Evolutionary conservation across 2,888 invertebrate genomes (phyloP).

Genomic region (Neoaliturus tenellus): DNA sequence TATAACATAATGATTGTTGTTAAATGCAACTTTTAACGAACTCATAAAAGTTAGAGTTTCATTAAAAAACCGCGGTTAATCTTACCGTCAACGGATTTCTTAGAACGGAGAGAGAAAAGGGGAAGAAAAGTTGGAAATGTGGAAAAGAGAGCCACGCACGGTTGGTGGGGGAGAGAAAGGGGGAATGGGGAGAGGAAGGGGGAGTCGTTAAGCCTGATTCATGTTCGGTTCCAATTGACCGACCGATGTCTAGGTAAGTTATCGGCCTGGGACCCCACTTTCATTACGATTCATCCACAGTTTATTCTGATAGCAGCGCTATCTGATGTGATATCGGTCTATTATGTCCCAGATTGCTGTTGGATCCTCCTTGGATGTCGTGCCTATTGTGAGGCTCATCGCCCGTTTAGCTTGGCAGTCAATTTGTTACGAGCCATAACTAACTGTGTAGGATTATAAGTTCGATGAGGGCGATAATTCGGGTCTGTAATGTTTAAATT

Average conservation of each 20-base stretch:
- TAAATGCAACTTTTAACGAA: too few relatives aligned
- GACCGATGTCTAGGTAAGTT: constrained; percentile 3
- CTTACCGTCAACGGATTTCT: neutral
- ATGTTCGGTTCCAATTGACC: constrained; percentile 7
- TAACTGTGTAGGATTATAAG: too few relatives aligned
- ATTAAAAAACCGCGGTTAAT: neutral
- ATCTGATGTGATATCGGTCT: neutral
- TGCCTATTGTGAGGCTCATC: neutral
- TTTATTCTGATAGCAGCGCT: neutral
- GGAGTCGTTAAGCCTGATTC: neutral
- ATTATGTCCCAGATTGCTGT: neutral
- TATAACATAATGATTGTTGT: too few relatives aligned
- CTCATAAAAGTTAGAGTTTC: too few relatives aligned
- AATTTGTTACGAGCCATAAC: too few relatives aligned
- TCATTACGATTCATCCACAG: constrained; percentile 20
- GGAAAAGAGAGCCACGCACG: neutral
- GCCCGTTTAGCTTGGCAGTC: neutral
- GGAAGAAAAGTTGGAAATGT: neutral
- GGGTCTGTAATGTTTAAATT: too few relatives aligned
- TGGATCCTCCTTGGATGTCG: neutral
- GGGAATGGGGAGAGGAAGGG: neutral
- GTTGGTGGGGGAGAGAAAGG: neutral
- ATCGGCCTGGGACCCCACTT: neutral
- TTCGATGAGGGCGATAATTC: too few relatives aligned
- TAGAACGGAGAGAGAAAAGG: neutral